A percentile compares a stretch with the other conserved stretches of the same genome.
Evolutionary conservation across 1,140 invertebrate genomes (phyloP).

Genomic region (Mercenaria mercenaria): DNA sequence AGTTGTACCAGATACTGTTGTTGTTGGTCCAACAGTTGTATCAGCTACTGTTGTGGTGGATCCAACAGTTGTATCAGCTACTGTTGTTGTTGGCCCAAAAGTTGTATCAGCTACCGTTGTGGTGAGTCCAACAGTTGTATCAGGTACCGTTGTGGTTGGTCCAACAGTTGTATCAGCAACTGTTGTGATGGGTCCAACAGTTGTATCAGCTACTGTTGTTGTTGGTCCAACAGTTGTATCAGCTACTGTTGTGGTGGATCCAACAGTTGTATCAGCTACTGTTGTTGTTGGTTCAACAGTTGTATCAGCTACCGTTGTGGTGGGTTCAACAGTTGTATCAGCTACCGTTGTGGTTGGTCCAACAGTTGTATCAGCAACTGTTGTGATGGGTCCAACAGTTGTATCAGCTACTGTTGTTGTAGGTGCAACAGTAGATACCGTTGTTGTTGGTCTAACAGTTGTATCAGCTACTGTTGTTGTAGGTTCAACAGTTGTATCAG

Average conservation of each 20-base stretch:
- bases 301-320: constrained; percentile 7
- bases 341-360: not conserved
- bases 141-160: not conserved
- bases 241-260: not conserved
- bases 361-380: not conserved
- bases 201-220: not conserved
- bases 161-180: not conserved
- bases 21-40: constrained; percentile 30
- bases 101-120: not conserved
- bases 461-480: constrained; percentile 8
- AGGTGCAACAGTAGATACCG: not conserved
- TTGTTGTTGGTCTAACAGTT: not conserved
- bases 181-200: not conserved
- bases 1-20: constrained; percentile 6
- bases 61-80: not conserved
- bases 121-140: not conserved
- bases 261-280: not conserved
- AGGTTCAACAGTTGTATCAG: constrained; percentile 31
- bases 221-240: not conserved
- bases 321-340: not conserved
- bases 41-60: not conserved
- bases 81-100: not conserved
- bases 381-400: constrained; percentile 23
- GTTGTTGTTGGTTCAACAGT: constrained; percentile 1
- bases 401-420: constrained; percentile 20